Evolutionary conservation across 2,113 vertebrate genomes (phyloP), one percentile per base, ranked within the genome.

Genomic region (Kryptolebias marmoratus): DNA sequence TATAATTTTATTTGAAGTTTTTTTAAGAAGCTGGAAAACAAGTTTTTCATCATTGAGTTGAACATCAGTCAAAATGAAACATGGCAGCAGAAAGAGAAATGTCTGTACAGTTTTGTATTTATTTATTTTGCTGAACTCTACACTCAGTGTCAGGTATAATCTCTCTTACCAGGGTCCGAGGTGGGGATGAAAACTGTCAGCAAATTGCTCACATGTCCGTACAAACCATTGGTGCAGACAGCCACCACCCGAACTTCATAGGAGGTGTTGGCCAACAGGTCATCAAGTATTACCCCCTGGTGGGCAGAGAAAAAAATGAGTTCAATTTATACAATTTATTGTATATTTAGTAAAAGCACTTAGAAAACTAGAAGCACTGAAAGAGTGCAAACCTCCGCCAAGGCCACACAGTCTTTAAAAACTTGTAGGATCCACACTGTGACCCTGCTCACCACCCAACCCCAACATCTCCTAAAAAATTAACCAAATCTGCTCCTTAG

Each of bases 231-330:
- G 83, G 94, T 92, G 88, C 98, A 99, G 79, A 98, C 90, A 39
- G 98, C 96, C 88, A 97, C 96, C 88, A 99, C 96, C 87, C 96
- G 96, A 74, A 99, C 89, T 87, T 93, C 93, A 11, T 98, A 99
- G 93, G 95, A 98, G 81, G 92, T 95, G 82, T 99, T 98, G 86
- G 96, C 92, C 48, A 93, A 52, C 67, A 99, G 92, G 81, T 96
- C 95, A 66, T 94, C 95, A 44, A 99, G 92, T 88, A 99, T 97
- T 61, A 97, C 98, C 30, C 98, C 98, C 98, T 99, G 87, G 83
- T 68, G 92, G 93, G 52, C 58, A 30, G 5, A 75, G 39, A 36
- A 7, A 7, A 53, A 32, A 32, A 32, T 7, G 22, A 22, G 22
- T 14, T 8, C 7, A 3, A 11, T 3, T 45, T 45, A 45, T 11